Evolutionary conservation across 2,797 vertebrate species (phyloP).

Genomic region (Sebastes minor): DNA sequence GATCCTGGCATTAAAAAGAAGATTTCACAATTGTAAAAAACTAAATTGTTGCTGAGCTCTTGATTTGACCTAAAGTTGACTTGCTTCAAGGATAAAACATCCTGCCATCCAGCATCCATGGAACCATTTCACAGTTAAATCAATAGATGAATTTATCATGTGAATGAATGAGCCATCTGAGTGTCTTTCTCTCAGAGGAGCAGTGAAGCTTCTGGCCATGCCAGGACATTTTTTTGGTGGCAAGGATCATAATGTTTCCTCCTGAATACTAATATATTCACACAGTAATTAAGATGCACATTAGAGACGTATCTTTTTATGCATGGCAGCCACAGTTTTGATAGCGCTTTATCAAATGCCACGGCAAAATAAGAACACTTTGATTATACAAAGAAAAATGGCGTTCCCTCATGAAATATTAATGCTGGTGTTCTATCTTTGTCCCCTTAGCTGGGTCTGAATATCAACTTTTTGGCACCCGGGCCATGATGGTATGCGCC

Average conservation of each 20-base stretch:
- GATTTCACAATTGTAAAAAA: too few species aligned
- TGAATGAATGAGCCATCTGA: conserved; percentile 50
- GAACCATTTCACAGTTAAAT: conserved; percentile 33
- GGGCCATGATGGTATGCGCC: conserved; percentile 35
- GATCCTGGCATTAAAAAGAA: too few species aligned
- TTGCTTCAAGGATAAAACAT: neutral
- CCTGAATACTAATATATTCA: conserved; percentile 41
- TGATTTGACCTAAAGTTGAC: conserved; percentile 4
- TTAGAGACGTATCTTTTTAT: conserved; percentile 15
- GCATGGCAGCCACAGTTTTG: conserved; percentile 34
- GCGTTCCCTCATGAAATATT: conserved; percentile 62
- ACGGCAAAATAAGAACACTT: conserved; percentile 43
- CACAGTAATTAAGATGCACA: conserved; percentile 44
- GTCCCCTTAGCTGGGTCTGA: conserved; percentile 49
- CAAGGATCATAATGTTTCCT: conserved; percentile 18
- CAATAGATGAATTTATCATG: conserved; percentile 46
- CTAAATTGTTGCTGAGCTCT: neutral
- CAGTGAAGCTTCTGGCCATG: conserved; percentile 16
- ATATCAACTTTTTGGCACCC: conserved; percentile 63
- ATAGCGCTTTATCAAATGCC: conserved; percentile 45
- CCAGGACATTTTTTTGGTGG: conserved; percentile 24
- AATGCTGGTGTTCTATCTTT: conserved; percentile 59
- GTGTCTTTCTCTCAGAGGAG: conserved; percentile 14
- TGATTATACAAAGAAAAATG: conserved; percentile 60
- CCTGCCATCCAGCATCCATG: neutral